phyloP scores from a whole-genome alignment of 2,888 invertebrate species.

The Hypselothyrea guttata region DNA sequence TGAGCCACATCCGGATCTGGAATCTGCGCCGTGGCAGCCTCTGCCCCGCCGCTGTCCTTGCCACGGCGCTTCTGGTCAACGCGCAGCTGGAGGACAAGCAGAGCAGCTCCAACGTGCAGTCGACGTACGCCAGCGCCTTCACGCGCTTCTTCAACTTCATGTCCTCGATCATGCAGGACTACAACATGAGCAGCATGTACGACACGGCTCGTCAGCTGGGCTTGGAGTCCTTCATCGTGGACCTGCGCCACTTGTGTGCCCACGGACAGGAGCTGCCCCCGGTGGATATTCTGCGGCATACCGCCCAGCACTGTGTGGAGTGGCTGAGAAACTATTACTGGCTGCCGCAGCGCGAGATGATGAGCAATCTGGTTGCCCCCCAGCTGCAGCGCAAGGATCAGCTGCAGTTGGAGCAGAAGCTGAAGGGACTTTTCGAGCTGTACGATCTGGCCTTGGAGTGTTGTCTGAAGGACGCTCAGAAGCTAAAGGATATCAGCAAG shows the following conservation, averaged over 20 bases:
- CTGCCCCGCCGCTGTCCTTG: slow-evolving; percentile 80
- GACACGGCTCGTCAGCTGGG: slow-evolving; percentile 79
- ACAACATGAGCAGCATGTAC: slow-evolving; percentile 80
- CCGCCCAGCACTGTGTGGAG: slow-evolving; percentile 75
- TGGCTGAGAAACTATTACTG: slow-evolving; percentile 82
- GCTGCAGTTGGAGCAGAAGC: slow-evolving; percentile 65
- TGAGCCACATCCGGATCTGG: slow-evolving; percentile 78
- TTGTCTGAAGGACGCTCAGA: slow-evolving; percentile 57
- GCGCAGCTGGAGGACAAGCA: slow-evolving; percentile 75
- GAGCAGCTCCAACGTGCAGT: slow-evolving; percentile 56
- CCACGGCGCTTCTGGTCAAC: slow-evolving; percentile 77
- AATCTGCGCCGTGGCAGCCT: slow-evolving; percentile 75
- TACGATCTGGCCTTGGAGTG: slow-evolving; percentile 78
- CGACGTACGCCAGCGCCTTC: slow-evolving; percentile 79
- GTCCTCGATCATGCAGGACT: slow-evolving; percentile 80
- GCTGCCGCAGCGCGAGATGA: slow-evolving; percentile 65
- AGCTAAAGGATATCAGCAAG: slow-evolving; percentile 65
- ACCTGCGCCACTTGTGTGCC: slow-evolving; percentile 81
- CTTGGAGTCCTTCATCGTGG: slow-evolving; percentile 81
- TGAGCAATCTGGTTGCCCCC: slow-evolving; percentile 70
- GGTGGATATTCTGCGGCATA: slow-evolving; percentile 68
- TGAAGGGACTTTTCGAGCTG: slow-evolving; percentile 59
- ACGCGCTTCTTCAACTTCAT: slow-evolving; percentile 82
- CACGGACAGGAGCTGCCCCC: slow-evolving; percentile 81
- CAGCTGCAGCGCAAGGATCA: slow-evolving; percentile 69